Conservation (phyloP, 2,797 vertebrate species). For the Diceros bicornis region DNA sequence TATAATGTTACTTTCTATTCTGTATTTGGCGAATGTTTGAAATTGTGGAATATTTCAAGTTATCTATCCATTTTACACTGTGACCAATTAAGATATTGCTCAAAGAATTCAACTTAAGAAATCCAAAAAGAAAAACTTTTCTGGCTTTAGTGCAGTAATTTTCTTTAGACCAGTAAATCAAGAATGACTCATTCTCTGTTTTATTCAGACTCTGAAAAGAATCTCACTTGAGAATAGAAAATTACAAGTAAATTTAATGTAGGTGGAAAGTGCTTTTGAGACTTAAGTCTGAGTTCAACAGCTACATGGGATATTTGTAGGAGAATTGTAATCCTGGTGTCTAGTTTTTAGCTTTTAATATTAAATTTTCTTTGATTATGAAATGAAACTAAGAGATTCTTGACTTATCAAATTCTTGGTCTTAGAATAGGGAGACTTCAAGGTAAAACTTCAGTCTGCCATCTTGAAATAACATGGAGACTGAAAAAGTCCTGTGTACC, state of each 20-base stretch:
- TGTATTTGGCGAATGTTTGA: slow-evolving; percentile 49
- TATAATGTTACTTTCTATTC: slow-evolving; percentile 19
- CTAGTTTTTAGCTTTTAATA: slow-evolving; percentile 20
- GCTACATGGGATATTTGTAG: slow-evolving; percentile 7
- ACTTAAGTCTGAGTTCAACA: not conserved
- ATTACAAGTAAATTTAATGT: slow-evolving; percentile 52
- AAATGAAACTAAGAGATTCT: slow-evolving; percentile 22
- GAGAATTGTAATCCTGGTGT: not conserved
- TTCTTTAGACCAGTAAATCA: not conserved
- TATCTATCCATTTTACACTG: not conserved
- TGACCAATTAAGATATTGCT: slow-evolving; percentile 53
- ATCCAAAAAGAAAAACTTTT: slow-evolving; percentile 19
- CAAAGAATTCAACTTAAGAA: slow-evolving; percentile 39
- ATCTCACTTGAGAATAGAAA: slow-evolving; percentile 48
- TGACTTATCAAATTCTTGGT: slow-evolving; percentile 27
- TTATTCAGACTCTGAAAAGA: slow-evolving; percentile 56
- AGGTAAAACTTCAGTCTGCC: not conserved
- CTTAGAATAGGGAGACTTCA: not conserved
- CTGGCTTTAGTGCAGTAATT: slow-evolving; percentile 22
- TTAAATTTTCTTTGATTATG: not conserved
- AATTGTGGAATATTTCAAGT: slow-evolving; percentile 16
- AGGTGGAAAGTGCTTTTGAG: slow-evolving; percentile 5
- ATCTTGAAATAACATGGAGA: not conserved
- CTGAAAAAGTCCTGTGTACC: not conserved
- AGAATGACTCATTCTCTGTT: not conserved